Evolutionary conservation across 2,888 invertebrate species (phyloP).

Genomic region (Callosobruchus maculatus): DNA sequence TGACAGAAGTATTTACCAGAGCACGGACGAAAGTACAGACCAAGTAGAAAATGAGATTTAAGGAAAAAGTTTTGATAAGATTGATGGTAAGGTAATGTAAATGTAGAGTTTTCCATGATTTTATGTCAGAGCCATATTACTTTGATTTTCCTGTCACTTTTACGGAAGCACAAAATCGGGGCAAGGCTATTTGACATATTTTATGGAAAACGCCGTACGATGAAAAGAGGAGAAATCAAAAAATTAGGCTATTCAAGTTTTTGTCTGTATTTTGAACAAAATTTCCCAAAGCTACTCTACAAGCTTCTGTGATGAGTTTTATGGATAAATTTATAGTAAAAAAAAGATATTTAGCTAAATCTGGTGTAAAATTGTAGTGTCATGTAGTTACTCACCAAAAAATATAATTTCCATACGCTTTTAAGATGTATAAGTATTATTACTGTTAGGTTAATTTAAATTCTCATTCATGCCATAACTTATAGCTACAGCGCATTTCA

Average conservation of each 20-base stretch:
- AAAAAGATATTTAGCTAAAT: constrained; percentile 23
- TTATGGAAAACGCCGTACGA: no score
- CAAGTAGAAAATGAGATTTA: neutral
- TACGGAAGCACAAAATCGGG: no score
- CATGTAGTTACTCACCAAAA: constrained; percentile 38
- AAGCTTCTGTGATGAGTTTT: constrained; percentile 50
- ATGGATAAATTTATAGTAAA: constrained; percentile 32
- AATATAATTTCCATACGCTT: constrained; percentile 43
- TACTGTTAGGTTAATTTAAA: constrained; percentile 7
- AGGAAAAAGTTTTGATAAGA: neutral
- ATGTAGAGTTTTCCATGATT: neutral
- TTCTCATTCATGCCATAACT: no score
- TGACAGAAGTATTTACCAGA: constrained; percentile 1
- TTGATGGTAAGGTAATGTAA: neutral
- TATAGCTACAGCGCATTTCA: no score
- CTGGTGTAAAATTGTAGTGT: constrained; percentile 22
- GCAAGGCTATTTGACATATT: no score
- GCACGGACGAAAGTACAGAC: constrained; percentile 2
- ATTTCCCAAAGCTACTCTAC: constrained; percentile 33
- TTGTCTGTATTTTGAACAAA: constrained; percentile 18
- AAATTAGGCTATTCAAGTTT: neutral
- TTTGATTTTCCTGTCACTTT: neutral
- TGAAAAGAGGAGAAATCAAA: neutral
- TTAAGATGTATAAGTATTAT: constrained; percentile 21
- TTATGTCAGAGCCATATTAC: neutral